phyloP scores from a whole-genome alignment of 2,888 invertebrate species.

The Scaptomyza reducta region DNA sequence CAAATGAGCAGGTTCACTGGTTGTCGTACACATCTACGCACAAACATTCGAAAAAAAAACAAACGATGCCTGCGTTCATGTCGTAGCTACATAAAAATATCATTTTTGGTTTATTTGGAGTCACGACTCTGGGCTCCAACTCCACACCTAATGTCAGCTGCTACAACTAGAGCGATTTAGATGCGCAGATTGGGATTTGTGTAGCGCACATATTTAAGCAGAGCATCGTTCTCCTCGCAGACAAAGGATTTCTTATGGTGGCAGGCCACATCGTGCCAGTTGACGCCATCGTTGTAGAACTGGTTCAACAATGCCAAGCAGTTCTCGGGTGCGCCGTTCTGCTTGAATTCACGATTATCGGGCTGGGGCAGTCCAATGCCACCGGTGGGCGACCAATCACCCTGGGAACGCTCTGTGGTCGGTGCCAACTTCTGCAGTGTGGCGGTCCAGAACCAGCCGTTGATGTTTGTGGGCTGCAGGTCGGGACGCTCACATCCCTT shows the following conservation, averaged over 20 bases:
- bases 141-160: constrained; percentile 18
- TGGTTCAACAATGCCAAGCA: constrained; percentile 94
- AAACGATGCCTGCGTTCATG: constrained; percentile 7
- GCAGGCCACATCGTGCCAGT: constrained; percentile 96
- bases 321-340: constrained; percentile 93
- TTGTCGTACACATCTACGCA: constrained; percentile 23
- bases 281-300: constrained; percentile 95
- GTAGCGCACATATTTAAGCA: constrained; percentile 93
- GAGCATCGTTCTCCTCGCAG: constrained; percentile 94
- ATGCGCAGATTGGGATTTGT: constrained; percentile 91
- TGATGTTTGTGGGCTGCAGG: constrained; percentile 90
- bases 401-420: constrained; percentile 91
- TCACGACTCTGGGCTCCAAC: constrained; percentile 47
- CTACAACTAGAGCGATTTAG: constrained; percentile 82
- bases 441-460: constrained; percentile 97
- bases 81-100: constrained; percentile 60
- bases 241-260: constrained; percentile 95
- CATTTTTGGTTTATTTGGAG: constrained; percentile 82
- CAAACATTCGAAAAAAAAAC: not conserved
- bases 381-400: constrained; percentile 94
- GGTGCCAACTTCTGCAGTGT: constrained; percentile 93
- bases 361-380: constrained; percentile 94
- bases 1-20: constrained; percentile 34
- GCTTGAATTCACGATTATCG: constrained; percentile 92
- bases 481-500: constrained; percentile 94